Base-by-base conservation (phyloP, 2,888 invertebrate genomes). In the Phyllotreta cruciferae region DNA sequence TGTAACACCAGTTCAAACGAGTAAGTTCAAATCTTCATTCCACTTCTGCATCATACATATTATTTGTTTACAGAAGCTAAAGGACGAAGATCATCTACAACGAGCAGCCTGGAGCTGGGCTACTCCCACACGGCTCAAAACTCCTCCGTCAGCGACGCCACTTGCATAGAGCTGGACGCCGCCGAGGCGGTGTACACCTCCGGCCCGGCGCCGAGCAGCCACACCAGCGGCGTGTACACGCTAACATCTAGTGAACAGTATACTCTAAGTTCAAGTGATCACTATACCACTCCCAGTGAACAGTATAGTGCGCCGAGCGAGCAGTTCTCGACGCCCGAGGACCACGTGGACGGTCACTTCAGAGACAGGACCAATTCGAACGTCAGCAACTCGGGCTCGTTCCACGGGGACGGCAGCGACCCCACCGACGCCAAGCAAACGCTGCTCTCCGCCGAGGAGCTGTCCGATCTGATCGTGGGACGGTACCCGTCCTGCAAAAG, bases 51-150 rank as follows among this genome's bases (percentile, higher is more conserved):
- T 36, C 4, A 45, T 11, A 11, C 5, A 5, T 35, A 5, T 50
- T 35, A 52, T 55, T 72, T 67, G 55, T 34, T 78, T 77, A 7
- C 73, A 80, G 82, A 81, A 75, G 75, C 73, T 63, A 83, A 80
- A 80, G 74, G 85, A 55, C 86, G 90, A 71, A 84, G 90, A 73
- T 85, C 90, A 66, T 92, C 92, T 34, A 91, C 92, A 44, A 89
- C 89, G 55, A 92, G 92, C 71, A 93, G 93, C 76, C 82, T 93
- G 74, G 93, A 93, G 81, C 82, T 93, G 64, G 92, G 93, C 55
- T 93, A 90, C 76, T 92, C 92, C 72, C 93, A 93, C 77, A 93
- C 93, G 1, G 92, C 93, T 13, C 93, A 93, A 80, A 93, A 93
- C 77, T 93, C 93, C 1, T 86, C 90, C 64, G 81, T 92, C 50